These are phyloP conservation scores for Pelmatolapia mariae DNA, from an alignment of 2,113 vertebrate species.

Conservation along the genomic window DNA sequence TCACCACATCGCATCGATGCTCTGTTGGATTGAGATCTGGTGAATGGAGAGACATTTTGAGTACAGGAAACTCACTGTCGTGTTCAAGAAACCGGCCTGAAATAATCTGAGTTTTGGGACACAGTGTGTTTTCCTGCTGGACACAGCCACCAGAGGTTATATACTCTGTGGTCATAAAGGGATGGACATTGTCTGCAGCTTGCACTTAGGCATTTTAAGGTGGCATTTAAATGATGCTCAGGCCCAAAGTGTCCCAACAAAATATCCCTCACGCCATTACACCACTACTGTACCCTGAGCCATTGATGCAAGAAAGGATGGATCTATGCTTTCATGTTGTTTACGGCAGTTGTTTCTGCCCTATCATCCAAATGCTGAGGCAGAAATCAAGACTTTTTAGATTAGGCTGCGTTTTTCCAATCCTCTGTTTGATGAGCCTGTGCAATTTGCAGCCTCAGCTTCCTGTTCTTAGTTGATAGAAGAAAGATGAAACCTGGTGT, in stretches of 20 bases:
- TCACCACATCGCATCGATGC: background rate
- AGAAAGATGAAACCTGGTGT: background rate
- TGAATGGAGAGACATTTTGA: background rate
- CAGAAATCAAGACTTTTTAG: background rate
- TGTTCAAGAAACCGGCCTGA: background rate
- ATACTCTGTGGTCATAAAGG: background rate
- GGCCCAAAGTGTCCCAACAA: background rate
- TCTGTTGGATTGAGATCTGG: background rate
- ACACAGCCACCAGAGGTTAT: background rate
- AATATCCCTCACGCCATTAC: background rate
- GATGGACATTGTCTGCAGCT: background rate
- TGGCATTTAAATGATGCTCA: background rate
- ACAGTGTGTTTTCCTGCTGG: background rate
- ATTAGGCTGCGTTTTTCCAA: background rate
- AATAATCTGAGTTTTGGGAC: rapidly evolving
- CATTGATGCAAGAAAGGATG: background rate
- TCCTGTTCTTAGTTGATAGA: background rate
- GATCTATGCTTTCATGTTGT: background rate
- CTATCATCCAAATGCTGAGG: background rate
- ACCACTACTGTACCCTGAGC: background rate
- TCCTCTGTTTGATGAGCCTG: background rate
- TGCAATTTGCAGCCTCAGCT: background rate
- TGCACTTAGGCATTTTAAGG: background rate
- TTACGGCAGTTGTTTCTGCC: background rate
- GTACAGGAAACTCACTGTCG: background rate